Conservation (phyloP, 2,113 vertebrate genomes). For the Myocastor coypus region DNA sequence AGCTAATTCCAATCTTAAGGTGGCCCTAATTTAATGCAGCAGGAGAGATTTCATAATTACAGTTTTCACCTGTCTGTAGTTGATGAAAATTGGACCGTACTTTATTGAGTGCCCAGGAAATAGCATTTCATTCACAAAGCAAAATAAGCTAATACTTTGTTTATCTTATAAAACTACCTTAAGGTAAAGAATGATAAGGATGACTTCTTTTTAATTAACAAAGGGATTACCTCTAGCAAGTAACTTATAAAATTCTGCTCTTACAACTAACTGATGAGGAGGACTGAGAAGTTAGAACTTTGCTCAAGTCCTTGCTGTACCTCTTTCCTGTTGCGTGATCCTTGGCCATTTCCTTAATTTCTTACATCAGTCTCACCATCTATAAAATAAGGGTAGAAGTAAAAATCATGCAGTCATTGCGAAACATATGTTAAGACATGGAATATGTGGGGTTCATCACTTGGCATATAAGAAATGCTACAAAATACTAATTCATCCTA, state of each 20-base stretch:
- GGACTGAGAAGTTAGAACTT: background rate
- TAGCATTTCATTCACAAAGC: conserved; percentile 41
- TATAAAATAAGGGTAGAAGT: background rate
- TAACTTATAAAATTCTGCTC: background rate
- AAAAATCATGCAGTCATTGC: background rate
- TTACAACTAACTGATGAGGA: background rate
- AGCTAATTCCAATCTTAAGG: conserved; percentile 14
- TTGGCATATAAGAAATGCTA: background rate
- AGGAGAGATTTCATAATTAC: conserved; percentile 65
- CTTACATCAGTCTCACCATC: background rate
- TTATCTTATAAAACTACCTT: conserved; percentile 40
- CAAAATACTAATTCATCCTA: background rate
- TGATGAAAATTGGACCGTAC: conserved; percentile 69
- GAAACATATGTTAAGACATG: background rate
- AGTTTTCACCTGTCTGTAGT: conserved; percentile 67
- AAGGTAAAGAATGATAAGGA: background rate
- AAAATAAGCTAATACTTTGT: conserved; percentile 63
- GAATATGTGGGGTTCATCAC: background rate
- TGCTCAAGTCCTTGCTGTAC: background rate
- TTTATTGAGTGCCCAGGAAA: conserved; percentile 69
- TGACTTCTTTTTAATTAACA: background rate
- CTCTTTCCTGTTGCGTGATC: background rate
- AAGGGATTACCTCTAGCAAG: background rate
- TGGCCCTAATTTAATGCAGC: conserved; percentile 57
- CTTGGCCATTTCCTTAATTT: background rate